Evolutionary conservation across 2,888 invertebrate genomes (phyloP), one percentile per base, ranked within the genome.

Genomic region (Noctua comes): DNA sequence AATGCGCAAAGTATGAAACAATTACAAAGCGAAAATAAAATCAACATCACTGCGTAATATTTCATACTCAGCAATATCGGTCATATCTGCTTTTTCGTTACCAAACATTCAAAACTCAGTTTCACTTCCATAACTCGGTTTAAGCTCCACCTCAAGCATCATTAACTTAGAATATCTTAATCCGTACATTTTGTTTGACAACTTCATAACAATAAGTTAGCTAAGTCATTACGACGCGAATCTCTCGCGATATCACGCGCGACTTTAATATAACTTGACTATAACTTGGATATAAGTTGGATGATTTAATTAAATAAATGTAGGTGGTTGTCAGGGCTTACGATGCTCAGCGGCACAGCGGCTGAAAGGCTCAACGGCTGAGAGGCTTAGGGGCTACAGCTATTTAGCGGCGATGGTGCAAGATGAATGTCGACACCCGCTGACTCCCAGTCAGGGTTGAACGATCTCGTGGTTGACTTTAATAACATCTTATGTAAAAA

Each of bases 261-360:
- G 31, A 83, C 74, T 77, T 69, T 27, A 10, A 7, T 51, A 43
- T 72, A 69, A 84, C 84, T 83, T 78, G 10, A 43, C 66, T 68
- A 24, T 57, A 48, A 76, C 64, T 76, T 59, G 62, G 24, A 68
- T 70, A 62, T 69, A 84, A 76, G 43, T 84, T 71, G 13, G 78
- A 74, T 73, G 79, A 79, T 85, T 85, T 76, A 79, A 85, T 85
- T 86, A 85, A 85, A 86, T 86, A 72, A 74, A 86, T 86, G 78
- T 73, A 68, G 64, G n/a, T 21, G 68, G 68, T 72, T 71, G 85
- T 77, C 74, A 40, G 66, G 69, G 84, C 65, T 79, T 64, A 66
- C 40, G 73, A 27, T 13, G 48, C 43, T 84, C 71, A 27, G 54
- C 46, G 73, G 71, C 68, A 62, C 27, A 27, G 21, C 18, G 64